Base-by-base conservation (phyloP, 2,797 vertebrate genomes). In the Characodon lateralis region DNA sequence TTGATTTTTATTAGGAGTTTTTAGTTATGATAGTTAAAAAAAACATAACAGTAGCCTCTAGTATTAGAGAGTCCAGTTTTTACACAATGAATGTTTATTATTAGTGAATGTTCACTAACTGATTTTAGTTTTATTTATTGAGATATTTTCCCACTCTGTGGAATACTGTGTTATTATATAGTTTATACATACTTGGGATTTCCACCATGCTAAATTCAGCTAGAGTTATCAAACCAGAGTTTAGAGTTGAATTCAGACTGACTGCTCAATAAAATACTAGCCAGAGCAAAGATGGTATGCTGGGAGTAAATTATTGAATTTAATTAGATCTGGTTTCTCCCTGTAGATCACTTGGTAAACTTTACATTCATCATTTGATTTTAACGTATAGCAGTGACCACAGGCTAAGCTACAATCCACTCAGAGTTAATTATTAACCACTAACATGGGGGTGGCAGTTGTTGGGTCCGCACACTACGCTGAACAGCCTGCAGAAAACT, bases 361-460 rank as follows among this genome's bases (percentile, higher is more conserved):
- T 69, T 16, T n/a, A 66, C 41, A 22, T 14, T 31, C 1, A 13
- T 51, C 28, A 6, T 39, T 72, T 72, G 6, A n/a, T 56, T 72
- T 14, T 39, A 41, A n/a, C 2, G 0, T 73, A 26, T 26, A 9
- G 31, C n/a, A 26, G 56, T 48, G 50, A 68, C 31, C 35, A 82
- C 81, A 78, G 74, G 79, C 85, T 59, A 78, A 53, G n/a, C 50
- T 6, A 48, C 26, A 31, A 46, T 48, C 41, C 26, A 26, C 12
- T 43, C 53, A 50, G 51, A 72, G 91, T 94, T 90, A 91, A 94
- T 94, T 4, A 96, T 96, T 95, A 95, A 95, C 92, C 63, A 73
- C 74, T 35, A 81, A 81, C 79, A 75, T 80, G 88, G 86, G 84
- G 80, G 83, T 77, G 80, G 83, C 78, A 61, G 88, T n/a, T 65